Base-by-base conservation (phyloP, 2,888 invertebrate species). In the Halictus quadricinctus region DNA sequence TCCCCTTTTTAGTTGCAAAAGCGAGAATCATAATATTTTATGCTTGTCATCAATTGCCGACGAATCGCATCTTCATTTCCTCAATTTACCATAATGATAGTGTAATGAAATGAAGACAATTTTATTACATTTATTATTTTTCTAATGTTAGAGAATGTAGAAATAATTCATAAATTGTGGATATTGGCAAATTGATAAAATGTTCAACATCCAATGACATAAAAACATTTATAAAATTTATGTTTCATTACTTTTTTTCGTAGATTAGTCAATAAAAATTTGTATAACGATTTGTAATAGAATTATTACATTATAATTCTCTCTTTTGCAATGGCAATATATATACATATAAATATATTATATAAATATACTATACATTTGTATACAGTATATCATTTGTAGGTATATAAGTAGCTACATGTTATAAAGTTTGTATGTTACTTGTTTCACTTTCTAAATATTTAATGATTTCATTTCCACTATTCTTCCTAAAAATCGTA, bases 1-100 rank as follows among this genome's bases (percentile, higher is more conserved):
- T 54, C 60, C 36, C n/a, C 69, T 75, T 54, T 79, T 36, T 64
- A 75, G 72, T 43, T 80, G 64, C 54, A 81, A 87, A 81, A 79
- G 79, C 73, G 76, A 87, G 76, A 72, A 76, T 73, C 50, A 81
- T n/a, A 69, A 72, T 75, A 76, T 72, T 46, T 64, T 43, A 70
- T 46, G 58, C 2, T 50, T 69, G 25, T 60, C 50, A 50, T 70
- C 15, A 76, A 66, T 41, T 80, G 46, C 2, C 25, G 18, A 43
- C 64, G 43, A 46, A 54, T 25, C 36, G 10, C 76, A 60, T 10
- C 43, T 64, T 50, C 50, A n/a, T 15, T 60, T 50, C 25, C 25
- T 58, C 41, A 36, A 70, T 50, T 43, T n/a, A 48, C 25, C 54
- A 54, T 69, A 41, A 70, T 69, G 10, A 60, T 36, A 69, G 15